Percentiles rank a stretch among this genome's conserved stretches.
Evolutionary conservation across 2,113 vertebrate species (phyloP).

Genomic region (Steatornis caripensis): DNA sequence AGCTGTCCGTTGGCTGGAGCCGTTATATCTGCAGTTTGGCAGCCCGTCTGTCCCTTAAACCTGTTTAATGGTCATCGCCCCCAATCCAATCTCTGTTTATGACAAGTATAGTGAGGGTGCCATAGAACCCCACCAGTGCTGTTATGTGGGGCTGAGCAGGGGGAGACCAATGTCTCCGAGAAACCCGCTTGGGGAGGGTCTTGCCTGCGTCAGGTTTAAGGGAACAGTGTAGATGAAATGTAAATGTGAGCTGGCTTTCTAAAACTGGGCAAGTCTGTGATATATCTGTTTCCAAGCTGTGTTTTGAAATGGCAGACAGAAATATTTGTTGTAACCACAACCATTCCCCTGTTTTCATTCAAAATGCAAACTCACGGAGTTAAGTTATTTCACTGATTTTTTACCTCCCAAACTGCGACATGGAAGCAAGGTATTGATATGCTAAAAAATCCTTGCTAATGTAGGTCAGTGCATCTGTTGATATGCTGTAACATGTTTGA

Average conservation of each 20-base stretch:
- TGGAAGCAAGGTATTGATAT: neutral
- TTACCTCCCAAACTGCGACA: neutral
- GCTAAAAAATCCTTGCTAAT: neutral
- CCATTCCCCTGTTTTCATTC: neutral
- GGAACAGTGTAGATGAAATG: neutral
- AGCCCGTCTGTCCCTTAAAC: slow-evolving; percentile 22
- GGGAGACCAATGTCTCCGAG: neutral
- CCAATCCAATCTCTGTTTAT: slow-evolving; percentile 38
- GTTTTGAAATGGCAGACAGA: neutral
- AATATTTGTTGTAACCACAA: neutral
- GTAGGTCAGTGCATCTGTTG: neutral
- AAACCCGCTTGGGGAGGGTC: neutral
- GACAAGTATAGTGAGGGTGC: neutral
- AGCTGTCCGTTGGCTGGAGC: neutral
- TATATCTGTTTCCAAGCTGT: neutral
- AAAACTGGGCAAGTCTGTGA: neutral
- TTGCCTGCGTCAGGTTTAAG: neutral
- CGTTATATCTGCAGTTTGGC: slow-evolving; percentile 14
- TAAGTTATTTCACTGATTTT: neutral
- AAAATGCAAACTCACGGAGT: neutral
- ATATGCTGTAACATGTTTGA: neutral
- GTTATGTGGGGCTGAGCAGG: neutral
- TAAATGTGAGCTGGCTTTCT: neutral
- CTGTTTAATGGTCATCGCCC: slow-evolving; percentile 34
- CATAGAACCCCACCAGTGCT: neutral